Evolutionary conservation across 2,113 vertebrate species (phyloP).

Genomic region (Apteryx owenii): DNA sequence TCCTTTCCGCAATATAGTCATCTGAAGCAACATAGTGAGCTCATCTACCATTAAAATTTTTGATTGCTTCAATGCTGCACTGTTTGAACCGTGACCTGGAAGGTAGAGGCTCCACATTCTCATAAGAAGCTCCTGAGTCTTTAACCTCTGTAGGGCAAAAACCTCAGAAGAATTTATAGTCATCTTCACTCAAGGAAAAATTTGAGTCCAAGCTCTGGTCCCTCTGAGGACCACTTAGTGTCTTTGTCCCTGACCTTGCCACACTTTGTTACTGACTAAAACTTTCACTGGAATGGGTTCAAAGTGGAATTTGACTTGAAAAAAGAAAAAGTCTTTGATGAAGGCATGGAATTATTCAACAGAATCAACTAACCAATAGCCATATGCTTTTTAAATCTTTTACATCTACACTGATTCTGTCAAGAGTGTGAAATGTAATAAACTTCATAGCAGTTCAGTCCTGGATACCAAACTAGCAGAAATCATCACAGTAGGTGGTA

Average conservation of each 20-base stretch:
- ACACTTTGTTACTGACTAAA: not conserved
- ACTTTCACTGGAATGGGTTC: not conserved
- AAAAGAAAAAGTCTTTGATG: not conserved
- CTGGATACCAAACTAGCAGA: not conserved
- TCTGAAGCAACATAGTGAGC: not conserved
- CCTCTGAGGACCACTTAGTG: not conserved
- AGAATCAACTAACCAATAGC: not conserved
- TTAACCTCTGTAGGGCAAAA: not conserved
- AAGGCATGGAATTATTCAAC: not conserved
- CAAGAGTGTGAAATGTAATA: not conserved
- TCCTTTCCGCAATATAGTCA: not conserved
- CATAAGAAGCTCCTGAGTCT: not conserved
- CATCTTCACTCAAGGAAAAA: not conserved
- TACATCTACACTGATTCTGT: not conserved
- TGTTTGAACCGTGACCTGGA: not conserved
- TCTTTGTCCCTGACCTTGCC: not conserved
- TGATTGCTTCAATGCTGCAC: not conserved
- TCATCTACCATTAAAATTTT: not conserved
- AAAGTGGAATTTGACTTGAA: not conserved
- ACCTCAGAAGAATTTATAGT: not conserved
- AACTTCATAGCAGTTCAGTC: not conserved
- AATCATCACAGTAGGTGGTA: too few species aligned
- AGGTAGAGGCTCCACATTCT: not conserved
- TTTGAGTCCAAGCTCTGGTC: not conserved
- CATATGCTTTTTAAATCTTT: not conserved